Evolutionary conservation across 2,888 invertebrate species (phyloP).

Genomic region (Neocrepidodera transversa): DNA sequence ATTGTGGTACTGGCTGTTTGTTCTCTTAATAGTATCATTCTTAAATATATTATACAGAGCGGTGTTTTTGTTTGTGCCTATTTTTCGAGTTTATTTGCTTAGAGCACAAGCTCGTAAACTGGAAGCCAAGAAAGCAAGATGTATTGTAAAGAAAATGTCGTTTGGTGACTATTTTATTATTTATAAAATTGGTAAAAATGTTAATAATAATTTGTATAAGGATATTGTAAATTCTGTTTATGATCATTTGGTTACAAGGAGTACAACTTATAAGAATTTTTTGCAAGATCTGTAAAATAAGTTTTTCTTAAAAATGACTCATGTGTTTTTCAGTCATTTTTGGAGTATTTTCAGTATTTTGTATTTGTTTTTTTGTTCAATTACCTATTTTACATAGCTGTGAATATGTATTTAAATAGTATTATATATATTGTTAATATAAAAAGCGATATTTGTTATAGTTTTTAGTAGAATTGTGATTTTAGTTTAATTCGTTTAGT

Average conservation of each 20-base stretch:
- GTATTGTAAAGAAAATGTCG: conserved; percentile 63
- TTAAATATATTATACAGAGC: conserved; percentile 72
- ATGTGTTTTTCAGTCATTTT: no score
- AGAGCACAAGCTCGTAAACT: conserved; percentile 69
- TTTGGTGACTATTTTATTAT: conserved; percentile 83
- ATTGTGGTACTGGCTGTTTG: conserved; percentile 77
- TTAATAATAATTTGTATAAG: conserved; percentile 72
- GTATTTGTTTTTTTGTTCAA: no score
- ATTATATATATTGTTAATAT: no score
- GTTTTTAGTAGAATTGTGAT: neutral
- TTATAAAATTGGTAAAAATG: conserved; percentile 77
- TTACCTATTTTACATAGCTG: no score
- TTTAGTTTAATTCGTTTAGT: neutral
- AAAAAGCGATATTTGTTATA: neutral
- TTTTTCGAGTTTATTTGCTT: conserved; percentile 68
- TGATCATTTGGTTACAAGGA: conserved; percentile 37
- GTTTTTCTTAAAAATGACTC: no score
- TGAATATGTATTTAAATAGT: no score
- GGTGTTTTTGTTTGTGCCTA: conserved; percentile 64
- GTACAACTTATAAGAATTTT: conserved; percentile 28
- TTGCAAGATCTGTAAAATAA: neutral
- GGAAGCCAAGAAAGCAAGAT: conserved; percentile 60
- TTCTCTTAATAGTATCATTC: conserved; percentile 68
- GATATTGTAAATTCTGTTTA: conserved; percentile 63
- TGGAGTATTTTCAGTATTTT: no score